A percentile compares a stretch with the other conserved stretches of the same genome.
These are phyloP conservation scores for Litocranius walleri DNA, from an alignment of 2,113 vertebrate genomes.

Conservation along the genomic window DNA sequence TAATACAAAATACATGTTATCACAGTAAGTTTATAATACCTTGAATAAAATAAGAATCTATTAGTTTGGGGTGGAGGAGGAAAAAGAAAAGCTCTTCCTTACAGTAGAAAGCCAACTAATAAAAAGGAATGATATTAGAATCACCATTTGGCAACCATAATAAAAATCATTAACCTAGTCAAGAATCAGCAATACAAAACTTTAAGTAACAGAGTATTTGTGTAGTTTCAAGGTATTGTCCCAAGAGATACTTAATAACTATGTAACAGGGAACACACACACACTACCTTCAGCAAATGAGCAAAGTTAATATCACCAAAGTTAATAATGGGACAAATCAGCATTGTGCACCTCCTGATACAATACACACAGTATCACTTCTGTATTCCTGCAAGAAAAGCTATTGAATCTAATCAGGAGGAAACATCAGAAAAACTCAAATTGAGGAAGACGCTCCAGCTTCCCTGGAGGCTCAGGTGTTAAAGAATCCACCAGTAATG, in stretches of 20 bases:
- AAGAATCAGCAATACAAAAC: constrained; percentile 21
- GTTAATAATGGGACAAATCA: neutral
- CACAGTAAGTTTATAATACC: neutral
- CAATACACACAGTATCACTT: neutral
- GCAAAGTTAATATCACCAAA: neutral
- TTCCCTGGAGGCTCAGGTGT: neutral
- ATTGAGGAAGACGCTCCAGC: neutral
- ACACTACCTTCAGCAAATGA: neutral
- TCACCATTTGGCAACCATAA: neutral
- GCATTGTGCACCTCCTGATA: neutral
- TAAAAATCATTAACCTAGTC: neutral
- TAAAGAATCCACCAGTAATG: neutral
- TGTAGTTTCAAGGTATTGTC: neutral
- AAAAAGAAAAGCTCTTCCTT: neutral
- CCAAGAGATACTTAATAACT: constrained; percentile 13
- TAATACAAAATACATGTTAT: neutral
- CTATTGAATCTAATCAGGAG: neutral
- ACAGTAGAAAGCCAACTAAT: neutral
- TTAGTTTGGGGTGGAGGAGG: neutral
- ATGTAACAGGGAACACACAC: neutral
- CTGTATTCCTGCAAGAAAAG: neutral
- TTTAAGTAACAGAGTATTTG: constrained; percentile 6
- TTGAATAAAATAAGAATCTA: neutral
- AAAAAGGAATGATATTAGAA: constrained; percentile 3
- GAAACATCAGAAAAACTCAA: neutral